Evolutionary conservation across 1,140 invertebrate genomes (phyloP).

Genomic region (Drosophila seguyi): DNA sequence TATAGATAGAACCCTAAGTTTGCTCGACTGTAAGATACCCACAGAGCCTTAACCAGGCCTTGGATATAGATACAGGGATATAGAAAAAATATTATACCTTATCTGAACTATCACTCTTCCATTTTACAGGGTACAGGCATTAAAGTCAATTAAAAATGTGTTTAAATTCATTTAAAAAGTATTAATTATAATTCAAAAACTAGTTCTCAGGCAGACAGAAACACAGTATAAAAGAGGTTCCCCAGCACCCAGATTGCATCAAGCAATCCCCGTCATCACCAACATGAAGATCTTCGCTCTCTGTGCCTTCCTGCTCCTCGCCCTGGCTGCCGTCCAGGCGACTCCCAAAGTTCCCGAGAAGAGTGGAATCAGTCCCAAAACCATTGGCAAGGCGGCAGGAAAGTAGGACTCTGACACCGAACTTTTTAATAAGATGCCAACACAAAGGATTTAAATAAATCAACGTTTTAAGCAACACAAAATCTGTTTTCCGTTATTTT

Average conservation of each 20-base stretch:
- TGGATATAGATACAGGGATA: no score
- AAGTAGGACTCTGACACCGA: not conserved
- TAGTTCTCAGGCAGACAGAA: no score
- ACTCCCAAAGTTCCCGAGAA: conserved; percentile 4
- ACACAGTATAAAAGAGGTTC: conserved; percentile 6
- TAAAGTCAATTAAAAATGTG: no score
- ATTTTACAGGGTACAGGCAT: no score
- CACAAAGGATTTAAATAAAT: not conserved
- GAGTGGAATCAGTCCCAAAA: not conserved
- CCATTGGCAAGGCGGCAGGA: not conserved
- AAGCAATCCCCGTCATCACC: not conserved
- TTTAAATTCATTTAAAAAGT: no score
- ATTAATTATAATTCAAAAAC: no score
- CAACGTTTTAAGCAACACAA: not conserved
- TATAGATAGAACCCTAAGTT: no score
- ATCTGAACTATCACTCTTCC: no score
- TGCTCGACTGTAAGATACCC: no score
- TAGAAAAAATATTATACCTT: no score
- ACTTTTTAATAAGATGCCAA: not conserved
- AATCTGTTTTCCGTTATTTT: not conserved
- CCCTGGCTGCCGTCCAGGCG: conserved; percentile 8
- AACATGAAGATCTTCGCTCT: conserved; percentile 23
- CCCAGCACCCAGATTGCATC: not conserved
- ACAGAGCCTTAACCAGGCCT: no score
- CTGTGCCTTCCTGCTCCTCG: conserved; percentile 9